Percentiles rank a stretch among this genome's conserved stretches.
phyloP scores from a whole-genome alignment of 2,797 vertebrate genomes.

The Lemur catta region DNA sequence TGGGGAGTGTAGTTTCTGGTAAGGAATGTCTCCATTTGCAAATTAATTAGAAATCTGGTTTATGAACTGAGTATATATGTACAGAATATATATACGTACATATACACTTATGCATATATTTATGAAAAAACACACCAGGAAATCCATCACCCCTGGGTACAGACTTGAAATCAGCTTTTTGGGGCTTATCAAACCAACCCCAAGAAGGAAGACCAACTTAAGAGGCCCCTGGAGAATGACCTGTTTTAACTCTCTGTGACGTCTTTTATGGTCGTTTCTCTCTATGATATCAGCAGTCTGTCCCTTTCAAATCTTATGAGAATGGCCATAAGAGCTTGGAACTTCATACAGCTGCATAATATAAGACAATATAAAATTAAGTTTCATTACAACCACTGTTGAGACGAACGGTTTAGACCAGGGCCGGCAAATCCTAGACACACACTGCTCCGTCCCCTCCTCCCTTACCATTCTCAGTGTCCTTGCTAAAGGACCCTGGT shows the following conservation, averaged over 20 bases:
- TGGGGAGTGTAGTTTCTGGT: not conserved
- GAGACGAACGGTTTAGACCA: not conserved
- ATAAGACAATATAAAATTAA: not conserved
- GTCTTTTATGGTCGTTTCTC: not conserved
- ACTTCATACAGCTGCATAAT: not conserved
- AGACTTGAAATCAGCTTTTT: not conserved
- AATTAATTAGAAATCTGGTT: conserved; percentile 13
- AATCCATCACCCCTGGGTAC: not conserved
- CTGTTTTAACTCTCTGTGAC: not conserved
- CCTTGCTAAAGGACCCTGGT: not conserved
- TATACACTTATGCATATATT: too few relatives aligned
- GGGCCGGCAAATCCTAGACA: not conserved
- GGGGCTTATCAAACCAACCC: not conserved
- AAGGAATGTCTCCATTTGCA: not conserved
- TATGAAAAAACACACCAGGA: not conserved
- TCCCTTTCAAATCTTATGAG: not conserved
- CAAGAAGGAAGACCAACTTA: not conserved
- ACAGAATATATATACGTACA: not conserved
- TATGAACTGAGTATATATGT: not conserved
- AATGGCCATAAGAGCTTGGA: not conserved
- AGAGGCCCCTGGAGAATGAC: not conserved
- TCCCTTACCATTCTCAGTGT: not conserved
- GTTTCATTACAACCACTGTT: not conserved
- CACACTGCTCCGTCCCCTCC: not conserved
- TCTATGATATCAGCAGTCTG: not conserved